Percentiles rank a stretch among this genome's conserved stretches.
Conservation (phyloP, 2,888 invertebrate species). For the Chalcosyrphus nemorum region DNA sequence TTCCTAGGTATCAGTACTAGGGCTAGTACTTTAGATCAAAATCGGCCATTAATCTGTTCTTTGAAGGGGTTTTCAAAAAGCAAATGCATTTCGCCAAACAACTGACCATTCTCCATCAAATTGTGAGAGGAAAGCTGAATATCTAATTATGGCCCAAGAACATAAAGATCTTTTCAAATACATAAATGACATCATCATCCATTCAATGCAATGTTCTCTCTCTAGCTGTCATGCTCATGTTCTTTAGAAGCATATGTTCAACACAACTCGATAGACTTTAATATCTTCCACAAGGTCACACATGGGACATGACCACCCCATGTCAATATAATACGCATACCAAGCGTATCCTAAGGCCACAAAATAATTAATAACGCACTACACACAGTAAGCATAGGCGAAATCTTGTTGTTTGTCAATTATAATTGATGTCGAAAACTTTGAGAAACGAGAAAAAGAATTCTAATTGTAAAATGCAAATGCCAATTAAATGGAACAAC, state of each 20-base stretch:
- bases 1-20: no score
- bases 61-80: no score
- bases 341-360: conserved; percentile 52
- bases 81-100: no score
- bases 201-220: neutral
- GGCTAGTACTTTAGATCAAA: no score
- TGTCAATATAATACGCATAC: conserved; percentile 50
- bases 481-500: conserved; percentile 42
- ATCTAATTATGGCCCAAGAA: no score
- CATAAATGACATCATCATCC: conserved; percentile 38
- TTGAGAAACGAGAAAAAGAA: conserved; percentile 18
- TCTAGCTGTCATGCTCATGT: conserved; percentile 7
- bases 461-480: conserved; percentile 56
- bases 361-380: neutral
- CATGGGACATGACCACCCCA: conserved; percentile 49
- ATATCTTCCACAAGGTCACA: conserved; percentile 52
- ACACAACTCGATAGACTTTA: conserved; percentile 31
- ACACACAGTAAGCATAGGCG: conserved; percentile 17
- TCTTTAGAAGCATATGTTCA: conserved; percentile 16
- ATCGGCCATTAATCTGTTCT: no score
- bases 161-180: no score
- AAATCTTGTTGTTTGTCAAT: conserved; percentile 57
- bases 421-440: conserved; percentile 52
- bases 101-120: no score
- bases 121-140: no score